Conservation (phyloP, 2,797 vertebrate genomes). For the Champsocephalus gunnari region DNA sequence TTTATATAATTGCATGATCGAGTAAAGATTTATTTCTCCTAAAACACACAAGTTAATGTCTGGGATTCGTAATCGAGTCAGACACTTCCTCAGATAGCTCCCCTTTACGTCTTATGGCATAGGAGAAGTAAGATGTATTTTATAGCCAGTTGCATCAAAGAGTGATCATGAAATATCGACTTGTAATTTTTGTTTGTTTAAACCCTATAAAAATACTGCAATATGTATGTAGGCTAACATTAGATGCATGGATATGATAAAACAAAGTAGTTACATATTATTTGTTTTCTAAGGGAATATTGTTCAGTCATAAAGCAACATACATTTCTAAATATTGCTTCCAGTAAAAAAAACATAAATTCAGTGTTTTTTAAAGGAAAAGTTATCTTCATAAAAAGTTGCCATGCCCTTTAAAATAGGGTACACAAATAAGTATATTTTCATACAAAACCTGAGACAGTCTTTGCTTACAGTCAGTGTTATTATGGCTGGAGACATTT, state of each 20-base stretch:
- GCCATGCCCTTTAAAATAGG: not conserved
- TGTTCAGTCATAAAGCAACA: not conserved
- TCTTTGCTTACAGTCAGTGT: constrained; percentile 6
- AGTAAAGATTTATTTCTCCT: not conserved
- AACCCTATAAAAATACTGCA: not conserved
- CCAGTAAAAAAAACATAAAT: not conserved
- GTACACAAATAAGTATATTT: not conserved
- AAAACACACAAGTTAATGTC: not conserved
- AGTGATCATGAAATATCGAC: not conserved
- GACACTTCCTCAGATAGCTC: not conserved
- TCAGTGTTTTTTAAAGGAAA: not conserved
- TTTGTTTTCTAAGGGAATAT: not conserved
- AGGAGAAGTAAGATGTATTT: not conserved
- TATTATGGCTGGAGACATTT: constrained; percentile 5
- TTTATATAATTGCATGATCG: not conserved
- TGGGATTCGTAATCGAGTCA: not conserved
- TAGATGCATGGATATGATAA: not conserved
- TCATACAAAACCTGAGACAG: not conserved
- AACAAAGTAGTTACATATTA: not conserved
- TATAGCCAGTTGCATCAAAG: not conserved
- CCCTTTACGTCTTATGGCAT: not conserved
- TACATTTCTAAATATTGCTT: not conserved
- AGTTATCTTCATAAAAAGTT: not conserved
- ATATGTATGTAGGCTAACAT: not conserved
- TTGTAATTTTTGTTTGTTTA: not conserved